Conservation (phyloP, 2,113 vertebrate genomes). For the Diphyllodes magnificus region DNA sequence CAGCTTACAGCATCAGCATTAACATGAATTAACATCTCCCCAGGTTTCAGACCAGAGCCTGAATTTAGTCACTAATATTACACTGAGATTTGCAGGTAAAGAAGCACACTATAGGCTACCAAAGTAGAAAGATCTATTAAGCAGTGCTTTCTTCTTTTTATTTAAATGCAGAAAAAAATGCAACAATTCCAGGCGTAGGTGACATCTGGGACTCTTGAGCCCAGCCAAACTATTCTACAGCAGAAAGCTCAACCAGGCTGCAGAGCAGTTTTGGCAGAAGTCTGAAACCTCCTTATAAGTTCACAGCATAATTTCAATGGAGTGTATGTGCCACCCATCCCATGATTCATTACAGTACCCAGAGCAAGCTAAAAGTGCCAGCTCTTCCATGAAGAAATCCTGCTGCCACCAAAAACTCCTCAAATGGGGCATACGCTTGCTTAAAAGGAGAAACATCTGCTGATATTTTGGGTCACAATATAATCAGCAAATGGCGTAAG, state of each 20-base stretch:
- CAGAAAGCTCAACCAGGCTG: not conserved
- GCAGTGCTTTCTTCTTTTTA: not conserved
- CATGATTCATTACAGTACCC: not conserved
- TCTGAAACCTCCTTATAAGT: not conserved
- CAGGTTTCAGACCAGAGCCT: not conserved
- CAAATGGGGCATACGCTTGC: not conserved
- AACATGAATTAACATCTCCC: not conserved
- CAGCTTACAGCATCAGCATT: not conserved
- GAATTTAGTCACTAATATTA: not conserved
- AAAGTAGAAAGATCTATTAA: not conserved
- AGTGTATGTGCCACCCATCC: not conserved
- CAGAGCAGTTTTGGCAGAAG: conserved; percentile 7
- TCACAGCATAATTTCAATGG: not conserved
- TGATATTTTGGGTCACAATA: not conserved
- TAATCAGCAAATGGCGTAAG: not conserved
- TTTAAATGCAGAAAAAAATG: not conserved
- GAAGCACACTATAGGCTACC: not conserved
- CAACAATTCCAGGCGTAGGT: not conserved
- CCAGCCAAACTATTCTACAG: not conserved
- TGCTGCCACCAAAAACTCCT: not conserved
- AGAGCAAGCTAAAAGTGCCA: not conserved
- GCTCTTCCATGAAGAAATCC: not conserved
- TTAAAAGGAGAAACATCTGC: not conserved
- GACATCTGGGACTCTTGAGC: not conserved
- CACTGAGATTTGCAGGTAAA: not conserved